A percentile compares a stretch with the other conserved stretches of the same genome.
Evolutionary conservation across 2,888 invertebrate genomes (phyloP).

Genomic region (Euplexia lucipara): DNA sequence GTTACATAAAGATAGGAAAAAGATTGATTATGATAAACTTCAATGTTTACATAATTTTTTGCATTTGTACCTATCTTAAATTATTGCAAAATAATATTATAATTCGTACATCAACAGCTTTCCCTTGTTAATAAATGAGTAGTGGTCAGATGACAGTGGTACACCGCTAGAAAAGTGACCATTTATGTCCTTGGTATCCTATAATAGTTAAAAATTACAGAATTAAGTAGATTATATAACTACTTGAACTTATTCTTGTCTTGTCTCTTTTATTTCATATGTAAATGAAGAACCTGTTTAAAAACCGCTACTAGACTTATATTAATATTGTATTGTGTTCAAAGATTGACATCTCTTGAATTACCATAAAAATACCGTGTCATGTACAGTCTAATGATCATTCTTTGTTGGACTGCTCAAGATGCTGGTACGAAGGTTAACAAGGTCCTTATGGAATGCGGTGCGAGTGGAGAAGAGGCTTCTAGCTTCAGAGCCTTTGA

Average conservation of each 20-base stretch:
- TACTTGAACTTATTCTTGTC: background rate
- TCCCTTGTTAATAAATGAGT: too few species aligned
- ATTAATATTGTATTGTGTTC: slow-evolving; percentile 23
- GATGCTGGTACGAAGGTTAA: slow-evolving; percentile 84
- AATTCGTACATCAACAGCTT: too few species aligned
- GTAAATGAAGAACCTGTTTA: slow-evolving; percentile 19
- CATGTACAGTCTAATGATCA: slow-evolving; percentile 37
- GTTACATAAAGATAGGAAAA: background rate
- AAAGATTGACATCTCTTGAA: slow-evolving; percentile 47
- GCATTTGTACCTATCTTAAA: background rate
- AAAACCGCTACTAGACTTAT: background rate
- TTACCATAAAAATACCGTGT: slow-evolving; percentile 55
- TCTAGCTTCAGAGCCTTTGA: slow-evolving; percentile 81
- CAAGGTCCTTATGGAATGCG: slow-evolving; percentile 80
- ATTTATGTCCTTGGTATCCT: background rate
- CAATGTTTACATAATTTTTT: background rate
- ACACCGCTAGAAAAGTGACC: background rate
- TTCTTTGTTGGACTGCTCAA: slow-evolving; percentile 63
- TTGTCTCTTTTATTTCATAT: slow-evolving; percentile 9
- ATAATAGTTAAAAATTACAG: background rate
- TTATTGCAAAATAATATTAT: too few species aligned
- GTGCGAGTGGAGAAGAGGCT: slow-evolving; percentile 77
- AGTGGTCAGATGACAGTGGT: background rate
- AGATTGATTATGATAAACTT: background rate
- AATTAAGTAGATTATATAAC: background rate